Evolutionary conservation across 2,888 invertebrate species (phyloP), one percentile per base, ranked within the genome.

Genomic region (Rutpela maculata): DNA sequence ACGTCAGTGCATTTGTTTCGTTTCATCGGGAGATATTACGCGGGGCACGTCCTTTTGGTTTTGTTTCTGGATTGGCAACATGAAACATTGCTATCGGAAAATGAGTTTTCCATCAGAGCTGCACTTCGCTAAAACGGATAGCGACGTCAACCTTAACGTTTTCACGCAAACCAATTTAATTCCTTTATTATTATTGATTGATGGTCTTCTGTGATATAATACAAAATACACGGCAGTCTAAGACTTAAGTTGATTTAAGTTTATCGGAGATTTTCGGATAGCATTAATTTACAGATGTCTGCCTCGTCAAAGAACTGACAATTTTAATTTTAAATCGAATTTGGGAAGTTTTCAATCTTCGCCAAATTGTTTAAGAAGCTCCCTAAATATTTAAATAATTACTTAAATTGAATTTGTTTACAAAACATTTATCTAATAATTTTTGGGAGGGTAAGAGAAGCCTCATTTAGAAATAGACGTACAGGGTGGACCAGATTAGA

Each of bases 131-230:
- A 31, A 57, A 69, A 55, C 50, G 66, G 66, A 68, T 68, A 56
- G 67, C 67, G 31, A 56, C 56, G 55, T 55, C 55, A 55, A 56
- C 19, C 17, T 55, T 26, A 22, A 15, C 67, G 31, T 69, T 69
- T 69, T 59, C 59, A 69, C 57, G 57, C 57, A 57, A 69, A 69
- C 57, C 69, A 35, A 69, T 69, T 57, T 59, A 35, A 69, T 69
- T 56, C 57, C 57, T 31, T 69, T 69, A 69, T 69, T 55, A 55
- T 68, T 69, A 69, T 69, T 38, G 69, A 69, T 69, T 35, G 57
- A 57, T 35, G 57, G 65, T 19, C 19, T 19, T 18, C 18, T 22
- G 10, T 43, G 38, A 43, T 9, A 43, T 43, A 65, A 65, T 15
- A 43, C 43, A 19, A 43, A 43, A 18, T 65, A 65, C 43, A 43